phyloP scores from a whole-genome alignment of 1,140 invertebrate genomes.

The Halictus rubicundus region DNA sequence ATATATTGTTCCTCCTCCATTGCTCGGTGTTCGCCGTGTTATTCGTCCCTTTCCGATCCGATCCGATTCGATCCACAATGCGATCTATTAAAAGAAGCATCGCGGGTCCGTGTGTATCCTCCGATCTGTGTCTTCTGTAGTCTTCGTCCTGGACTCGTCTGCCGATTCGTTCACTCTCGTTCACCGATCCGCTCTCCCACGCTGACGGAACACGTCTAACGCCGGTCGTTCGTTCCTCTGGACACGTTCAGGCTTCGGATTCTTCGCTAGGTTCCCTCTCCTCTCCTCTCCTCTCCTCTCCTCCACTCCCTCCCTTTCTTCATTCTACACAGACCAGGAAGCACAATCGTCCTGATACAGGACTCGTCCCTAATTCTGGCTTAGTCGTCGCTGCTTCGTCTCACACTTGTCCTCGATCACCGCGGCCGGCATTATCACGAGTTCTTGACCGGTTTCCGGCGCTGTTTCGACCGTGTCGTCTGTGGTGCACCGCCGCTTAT shows the following conservation, averaged over 20 bases:
- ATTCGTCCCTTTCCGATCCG: conserved; percentile 1
- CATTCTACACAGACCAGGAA: conserved; percentile 43
- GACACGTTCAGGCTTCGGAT: conserved; percentile 44
- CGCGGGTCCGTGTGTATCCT: not conserved
- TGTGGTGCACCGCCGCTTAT: conserved; percentile 61
- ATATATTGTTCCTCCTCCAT: conserved; percentile 41
- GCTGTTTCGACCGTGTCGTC: conserved; percentile 70
- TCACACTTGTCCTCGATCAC: conserved; percentile 40
- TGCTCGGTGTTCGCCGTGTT: not conserved
- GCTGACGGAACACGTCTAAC: not conserved
- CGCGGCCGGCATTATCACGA: conserved; percentile 68
- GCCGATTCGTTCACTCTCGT: not conserved
- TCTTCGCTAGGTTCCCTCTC: conserved; percentile 10
- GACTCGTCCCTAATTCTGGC: conserved; percentile 35
- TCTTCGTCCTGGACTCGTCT: conserved; percentile 9
- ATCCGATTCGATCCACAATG: not conserved
- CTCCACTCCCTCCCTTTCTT: too few species aligned
- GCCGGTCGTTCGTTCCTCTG: not conserved
- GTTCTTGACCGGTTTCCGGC: conserved; percentile 74
- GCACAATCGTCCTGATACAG: conserved; percentile 36
- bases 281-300: too few species aligned
- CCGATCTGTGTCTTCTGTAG: conserved; percentile 10
- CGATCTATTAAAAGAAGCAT: not conserved
- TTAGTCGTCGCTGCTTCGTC: conserved; percentile 39
- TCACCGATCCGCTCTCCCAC: not conserved